These are phyloP conservation scores for Clarias fuscus DNA, from an alignment of 2,797 vertebrate genomes.

Conservation along the genomic window DNA sequence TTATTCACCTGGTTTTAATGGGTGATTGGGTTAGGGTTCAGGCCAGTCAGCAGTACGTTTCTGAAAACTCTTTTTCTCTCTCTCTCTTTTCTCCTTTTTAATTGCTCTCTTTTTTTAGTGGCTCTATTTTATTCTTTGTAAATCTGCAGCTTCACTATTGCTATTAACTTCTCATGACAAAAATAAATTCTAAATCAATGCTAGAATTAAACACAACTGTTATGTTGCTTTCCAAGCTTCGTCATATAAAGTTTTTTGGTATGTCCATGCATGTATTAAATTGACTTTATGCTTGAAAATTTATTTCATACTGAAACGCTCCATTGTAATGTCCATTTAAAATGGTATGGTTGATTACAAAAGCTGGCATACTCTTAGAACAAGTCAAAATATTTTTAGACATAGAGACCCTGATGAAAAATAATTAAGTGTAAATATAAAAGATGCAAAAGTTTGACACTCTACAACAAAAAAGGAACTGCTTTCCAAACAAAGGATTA, in stretches of 20 bases:
- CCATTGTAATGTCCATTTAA: neutral
- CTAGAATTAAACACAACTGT: neutral
- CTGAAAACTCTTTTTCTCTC: no score
- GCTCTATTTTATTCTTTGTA: no score
- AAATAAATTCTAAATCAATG: neutral
- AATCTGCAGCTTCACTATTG: no score
- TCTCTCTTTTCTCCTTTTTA: no score
- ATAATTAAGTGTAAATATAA: neutral
- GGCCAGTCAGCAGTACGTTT: no score
- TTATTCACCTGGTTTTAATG: no score
- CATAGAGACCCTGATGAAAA: neutral
- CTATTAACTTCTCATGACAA: no score
- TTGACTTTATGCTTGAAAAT: neutral
- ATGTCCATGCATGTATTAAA: neutral
- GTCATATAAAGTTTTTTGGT: neutral
- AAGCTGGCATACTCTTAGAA: neutral
- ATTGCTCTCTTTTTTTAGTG: no score
- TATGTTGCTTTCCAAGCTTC: neutral
- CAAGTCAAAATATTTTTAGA: neutral
- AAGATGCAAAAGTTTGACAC: neutral
- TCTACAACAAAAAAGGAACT: neutral
- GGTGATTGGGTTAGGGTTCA: no score
- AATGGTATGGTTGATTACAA: neutral
- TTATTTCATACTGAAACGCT: neutral
- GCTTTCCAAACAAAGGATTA: neutral